Conservation (phyloP, 2,888 invertebrate species). For the Callosobruchus maculatus region DNA sequence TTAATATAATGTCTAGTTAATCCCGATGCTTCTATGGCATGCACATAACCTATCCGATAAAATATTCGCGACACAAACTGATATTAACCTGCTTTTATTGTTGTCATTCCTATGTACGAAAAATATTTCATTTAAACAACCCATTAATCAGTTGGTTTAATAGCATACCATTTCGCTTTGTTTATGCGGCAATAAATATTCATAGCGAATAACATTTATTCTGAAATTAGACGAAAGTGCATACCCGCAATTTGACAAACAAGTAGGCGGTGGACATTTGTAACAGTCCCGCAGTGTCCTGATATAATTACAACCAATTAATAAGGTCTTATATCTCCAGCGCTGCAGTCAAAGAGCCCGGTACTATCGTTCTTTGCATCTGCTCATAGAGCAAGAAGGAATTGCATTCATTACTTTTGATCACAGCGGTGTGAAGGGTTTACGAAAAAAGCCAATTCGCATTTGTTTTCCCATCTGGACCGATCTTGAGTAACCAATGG, state of each 20-base stretch:
- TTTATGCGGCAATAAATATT: background rate
- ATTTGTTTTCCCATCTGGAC: no score
- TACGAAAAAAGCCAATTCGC: no score
- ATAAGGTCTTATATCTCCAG: conserved; percentile 35
- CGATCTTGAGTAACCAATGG: no score
- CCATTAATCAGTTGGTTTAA: background rate
- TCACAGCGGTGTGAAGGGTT: no score
- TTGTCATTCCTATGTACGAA: background rate
- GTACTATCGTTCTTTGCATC: background rate
- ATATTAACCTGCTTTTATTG: background rate
- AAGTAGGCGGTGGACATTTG: background rate
- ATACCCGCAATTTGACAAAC: background rate
- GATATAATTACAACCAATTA: conserved; percentile 29
- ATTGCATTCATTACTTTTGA: background rate
- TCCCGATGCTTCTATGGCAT: background rate
- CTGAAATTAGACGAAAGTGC: background rate
- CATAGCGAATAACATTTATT: background rate
- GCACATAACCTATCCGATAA: background rate
- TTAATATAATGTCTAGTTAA: background rate
- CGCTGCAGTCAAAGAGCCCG: conserved; percentile 20
- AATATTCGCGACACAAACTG: background rate
- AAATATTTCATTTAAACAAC: background rate
- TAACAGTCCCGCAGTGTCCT: background rate
- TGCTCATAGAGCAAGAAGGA: background rate
- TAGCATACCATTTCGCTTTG: background rate